Percentiles rank a stretch among this genome's conserved stretches.
phyloP scores from a whole-genome alignment of 2,113 vertebrate genomes.

The Gadus chalcogrammus region DNA sequence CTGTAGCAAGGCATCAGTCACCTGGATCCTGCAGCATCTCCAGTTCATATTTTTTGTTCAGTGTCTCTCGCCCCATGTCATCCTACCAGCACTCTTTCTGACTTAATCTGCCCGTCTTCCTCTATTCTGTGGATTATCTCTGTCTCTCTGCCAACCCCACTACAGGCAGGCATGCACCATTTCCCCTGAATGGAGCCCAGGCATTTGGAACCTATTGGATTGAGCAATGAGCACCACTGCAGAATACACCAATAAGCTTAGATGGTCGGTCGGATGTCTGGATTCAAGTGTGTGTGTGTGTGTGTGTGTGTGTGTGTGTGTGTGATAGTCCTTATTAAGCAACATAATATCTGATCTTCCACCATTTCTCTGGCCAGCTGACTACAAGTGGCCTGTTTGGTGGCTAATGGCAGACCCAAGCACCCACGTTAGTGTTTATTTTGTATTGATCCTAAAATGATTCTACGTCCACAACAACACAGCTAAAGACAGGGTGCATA shows the following conservation, averaged over 20 bases:
- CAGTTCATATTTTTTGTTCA: slow-evolving; percentile 12
- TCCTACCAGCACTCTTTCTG: background rate
- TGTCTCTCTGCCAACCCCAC: background rate
- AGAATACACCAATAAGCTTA: slow-evolving; percentile 42
- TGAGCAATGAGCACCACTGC: slow-evolving; percentile 50
- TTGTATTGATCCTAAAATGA: background rate
- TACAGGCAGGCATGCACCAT: slow-evolving; percentile 55
- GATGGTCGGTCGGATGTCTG: slow-evolving; percentile 19
- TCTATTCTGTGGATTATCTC: too few species aligned
- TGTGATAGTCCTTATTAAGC: background rate
- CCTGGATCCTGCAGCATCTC: slow-evolving; percentile 29
- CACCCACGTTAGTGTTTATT: background rate
- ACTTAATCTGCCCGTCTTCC: too few species aligned
- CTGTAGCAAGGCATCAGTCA: slow-evolving; percentile 17
- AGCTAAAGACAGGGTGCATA: too few species aligned
- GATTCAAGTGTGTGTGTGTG: slow-evolving; percentile 20
- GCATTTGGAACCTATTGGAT: slow-evolving; percentile 64
- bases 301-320: background rate
- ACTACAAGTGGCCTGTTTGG: background rate
- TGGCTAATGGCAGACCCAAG: background rate
- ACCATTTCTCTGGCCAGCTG: background rate
- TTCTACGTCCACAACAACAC: background rate
- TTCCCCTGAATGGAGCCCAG: slow-evolving; percentile 62
- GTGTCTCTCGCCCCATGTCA: slow-evolving; percentile 7
- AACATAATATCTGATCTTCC: background rate